phyloP scores from a whole-genome alignment of 2,113 vertebrate genomes.

The Anolis carolinensis region DNA sequence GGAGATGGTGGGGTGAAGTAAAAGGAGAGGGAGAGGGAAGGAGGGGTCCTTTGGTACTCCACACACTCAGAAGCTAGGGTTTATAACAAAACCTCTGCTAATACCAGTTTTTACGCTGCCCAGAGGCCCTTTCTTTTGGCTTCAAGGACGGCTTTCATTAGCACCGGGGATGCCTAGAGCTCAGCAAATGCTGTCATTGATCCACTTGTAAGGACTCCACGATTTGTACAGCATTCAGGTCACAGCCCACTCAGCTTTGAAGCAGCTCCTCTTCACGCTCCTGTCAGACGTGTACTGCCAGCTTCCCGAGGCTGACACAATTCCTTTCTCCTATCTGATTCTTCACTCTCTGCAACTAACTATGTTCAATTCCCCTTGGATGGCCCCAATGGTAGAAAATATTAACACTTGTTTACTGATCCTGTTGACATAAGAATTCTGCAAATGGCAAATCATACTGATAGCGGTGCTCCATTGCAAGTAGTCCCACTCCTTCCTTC shows the following conservation, averaged over 20 bases:
- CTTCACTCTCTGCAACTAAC: conserved; percentile 66
- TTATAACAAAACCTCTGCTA: conserved; percentile 73
- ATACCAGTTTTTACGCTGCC: conserved; percentile 76
- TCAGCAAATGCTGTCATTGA: conserved; percentile 79
- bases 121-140: conserved; percentile 74
- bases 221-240: conserved; percentile 74
- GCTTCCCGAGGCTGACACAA: conserved; percentile 68
- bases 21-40: conserved; percentile 18
- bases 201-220: conserved; percentile 72
- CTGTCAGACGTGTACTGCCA: conserved; percentile 72
- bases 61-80: conserved; percentile 64
- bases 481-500: not conserved
- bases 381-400: conserved; percentile 71
- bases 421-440: conserved; percentile 77
- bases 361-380: conserved; percentile 68
- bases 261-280: conserved; percentile 74
- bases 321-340: conserved; percentile 63
- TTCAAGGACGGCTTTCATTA: conserved; percentile 82
- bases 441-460: conserved; percentile 63
- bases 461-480: conserved; percentile 48
- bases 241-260: conserved; percentile 77
- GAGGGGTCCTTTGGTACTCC: conserved; percentile 60
- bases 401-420: conserved; percentile 79
- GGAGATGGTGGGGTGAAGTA: conserved; percentile 69
- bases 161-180: conserved; percentile 74